Evolutionary conservation across 2,797 vertebrate genomes (phyloP).

Genomic region (Calcarius lapponicus): DNA sequence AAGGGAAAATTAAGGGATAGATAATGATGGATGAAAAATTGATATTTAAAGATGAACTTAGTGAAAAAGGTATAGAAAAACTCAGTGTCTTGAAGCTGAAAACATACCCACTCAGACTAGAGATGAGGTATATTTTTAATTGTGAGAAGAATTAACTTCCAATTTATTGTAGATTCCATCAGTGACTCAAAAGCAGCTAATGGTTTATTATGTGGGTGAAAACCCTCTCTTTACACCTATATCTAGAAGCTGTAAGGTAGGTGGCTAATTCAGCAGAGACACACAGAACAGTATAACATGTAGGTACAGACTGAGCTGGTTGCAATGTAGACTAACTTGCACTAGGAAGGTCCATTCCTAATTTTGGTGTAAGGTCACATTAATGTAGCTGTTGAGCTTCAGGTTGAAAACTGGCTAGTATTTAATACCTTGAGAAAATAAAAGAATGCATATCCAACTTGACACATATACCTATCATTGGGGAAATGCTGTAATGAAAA

Average conservation of each 20-base stretch:
- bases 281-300: accelerated
- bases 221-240: background rate
- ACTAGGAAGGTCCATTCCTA: background rate
- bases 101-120: background rate
- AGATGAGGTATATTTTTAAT: background rate
- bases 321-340: background rate
- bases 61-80: background rate
- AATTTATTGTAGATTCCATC: background rate
- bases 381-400: background rate
- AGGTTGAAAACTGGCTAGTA: background rate
- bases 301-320: background rate
- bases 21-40: background rate
- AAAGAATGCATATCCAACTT: background rate
- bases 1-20: background rate
- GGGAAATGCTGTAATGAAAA: background rate
- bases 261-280: background rate
- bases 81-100: background rate
- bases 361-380: background rate
- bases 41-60: background rate
- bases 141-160: background rate
- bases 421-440: background rate
- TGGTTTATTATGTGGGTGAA: background rate
- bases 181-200: background rate
- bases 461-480: accelerated
- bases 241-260: background rate